phyloP scores from a whole-genome alignment of 2,888 invertebrate genomes.

The Thecophora atra region DNA sequence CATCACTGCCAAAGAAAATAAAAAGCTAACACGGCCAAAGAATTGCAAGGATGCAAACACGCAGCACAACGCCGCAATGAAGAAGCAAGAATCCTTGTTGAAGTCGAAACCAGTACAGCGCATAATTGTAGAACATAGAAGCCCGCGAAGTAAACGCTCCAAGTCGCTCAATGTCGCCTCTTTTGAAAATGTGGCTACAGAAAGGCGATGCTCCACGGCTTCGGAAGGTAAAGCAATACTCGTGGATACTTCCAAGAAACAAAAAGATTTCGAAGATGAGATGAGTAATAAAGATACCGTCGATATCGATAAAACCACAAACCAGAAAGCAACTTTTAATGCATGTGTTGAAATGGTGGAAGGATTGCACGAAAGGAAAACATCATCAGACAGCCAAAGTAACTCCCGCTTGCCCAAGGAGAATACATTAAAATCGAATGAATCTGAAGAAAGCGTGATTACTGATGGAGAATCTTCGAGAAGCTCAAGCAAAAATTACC shows the following conservation, averaged over 20 bases:
- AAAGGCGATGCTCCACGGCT: conserved; percentile 44
- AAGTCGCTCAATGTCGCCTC: conserved; percentile 41
- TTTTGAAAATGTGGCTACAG: conserved; percentile 24
- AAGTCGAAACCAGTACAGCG: conserved; percentile 35
- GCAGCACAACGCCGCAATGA: neutral
- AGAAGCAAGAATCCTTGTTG: conserved; percentile 46
- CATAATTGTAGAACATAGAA: conserved; percentile 29
- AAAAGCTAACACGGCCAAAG: neutral
- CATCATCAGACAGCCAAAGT: neutral
- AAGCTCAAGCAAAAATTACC: neutral
- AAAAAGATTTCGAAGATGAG: neutral
- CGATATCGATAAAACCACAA: neutral
- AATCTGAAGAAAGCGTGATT: neutral
- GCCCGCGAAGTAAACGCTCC: conserved; percentile 45
- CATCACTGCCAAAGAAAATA: neutral
- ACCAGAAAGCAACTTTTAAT: neutral
- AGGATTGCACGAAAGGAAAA: conserved; percentile 11
- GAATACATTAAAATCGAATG: neutral
- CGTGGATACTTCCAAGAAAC: neutral
- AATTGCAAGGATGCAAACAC: neutral
- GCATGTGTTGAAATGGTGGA: conserved; percentile 9
- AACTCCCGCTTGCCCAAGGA: neutral
- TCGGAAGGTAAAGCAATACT: conserved; percentile 26
- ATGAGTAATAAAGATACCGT: neutral
- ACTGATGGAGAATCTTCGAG: neutral